Evolutionary conservation across 2,797 vertebrate species (phyloP), one percentile per base, ranked within the genome.

Genomic region (Crypturellus tataupa): DNA sequence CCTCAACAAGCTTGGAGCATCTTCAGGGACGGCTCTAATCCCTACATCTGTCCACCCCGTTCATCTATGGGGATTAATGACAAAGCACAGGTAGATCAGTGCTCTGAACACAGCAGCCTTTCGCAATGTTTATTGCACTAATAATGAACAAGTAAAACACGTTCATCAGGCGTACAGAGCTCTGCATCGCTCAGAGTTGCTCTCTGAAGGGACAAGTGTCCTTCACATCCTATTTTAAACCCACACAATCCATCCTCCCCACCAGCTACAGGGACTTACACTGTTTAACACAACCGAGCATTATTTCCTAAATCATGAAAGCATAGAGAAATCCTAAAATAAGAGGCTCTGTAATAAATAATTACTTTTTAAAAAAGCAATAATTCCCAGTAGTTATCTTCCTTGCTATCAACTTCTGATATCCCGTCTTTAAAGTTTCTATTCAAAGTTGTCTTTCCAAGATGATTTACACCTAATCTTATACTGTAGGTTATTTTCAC

Each of bases 211-310:
- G 64, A 46, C 33, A 46, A 37, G 14, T 6, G 19, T 18, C 23
- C 42, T 58, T 37, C 27, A 35, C 8, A 55, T 10, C 23, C 23
- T 33, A 35, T 75, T 55, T 51, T 58, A 64, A 91, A 58, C 21
- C 29, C 23, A 21, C 2, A 13, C 1, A 2, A 6, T 11, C 24
- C 16, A 12, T 70, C 15, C 15, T 29, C 10, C 16, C 47, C 12
- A 6, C 23, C 47, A 49, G 7, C 35, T 46, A 56, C 7, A 47
- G 31, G 16, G 55, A 67, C 51, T 18, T n/a, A 24, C 46, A 67
- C 35, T 39, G 7, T 31, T 35, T 55, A 47, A 73, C 15, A 14
- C 6, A 2, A 16, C 25, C 11, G 8, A 31, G 7, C 17, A 33
- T 9, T 77, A 16, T 63, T 77, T 56, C 42, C 11, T 20, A 56